Conservation (phyloP, 2,113 vertebrate species). For the Nannospalax galili region DNA sequence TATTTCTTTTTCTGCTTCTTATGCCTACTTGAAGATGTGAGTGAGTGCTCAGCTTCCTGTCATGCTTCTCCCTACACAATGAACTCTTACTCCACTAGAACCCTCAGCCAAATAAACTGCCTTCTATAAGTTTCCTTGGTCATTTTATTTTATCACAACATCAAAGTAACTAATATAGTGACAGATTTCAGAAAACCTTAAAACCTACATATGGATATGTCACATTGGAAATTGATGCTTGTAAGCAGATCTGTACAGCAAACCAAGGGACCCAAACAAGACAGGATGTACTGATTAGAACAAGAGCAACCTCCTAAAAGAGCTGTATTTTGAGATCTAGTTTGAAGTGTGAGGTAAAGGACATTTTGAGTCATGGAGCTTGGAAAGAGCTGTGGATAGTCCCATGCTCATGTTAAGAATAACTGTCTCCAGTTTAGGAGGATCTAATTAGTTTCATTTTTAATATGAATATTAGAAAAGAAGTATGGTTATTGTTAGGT, state of each 20-base stretch:
- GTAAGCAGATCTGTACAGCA: not conserved
- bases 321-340: not conserved
- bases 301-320: not conserved
- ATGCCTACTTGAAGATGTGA: too few relatives aligned
- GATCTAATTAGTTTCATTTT: not conserved
- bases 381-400: not conserved
- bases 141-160: too few relatives aligned
- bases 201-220: not conserved
- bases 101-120: too few relatives aligned
- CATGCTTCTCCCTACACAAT: too few relatives aligned
- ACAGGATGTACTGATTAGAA: not conserved
- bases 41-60: too few relatives aligned
- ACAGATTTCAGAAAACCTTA: not conserved
- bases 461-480: not conserved
- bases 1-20: too few relatives aligned
- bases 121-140: too few relatives aligned
- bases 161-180: too few relatives aligned
- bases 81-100: too few relatives aligned
- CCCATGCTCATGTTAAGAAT: not conserved
- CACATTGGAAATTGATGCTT: too few relatives aligned
- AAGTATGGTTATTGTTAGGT: not conserved
- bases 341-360: not conserved
- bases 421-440: not conserved
- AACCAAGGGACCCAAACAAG: not conserved
- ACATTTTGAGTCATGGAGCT: not conserved